Base-by-base conservation (phyloP, 1,140 invertebrate species). In the Apolygus lucorum region DNA sequence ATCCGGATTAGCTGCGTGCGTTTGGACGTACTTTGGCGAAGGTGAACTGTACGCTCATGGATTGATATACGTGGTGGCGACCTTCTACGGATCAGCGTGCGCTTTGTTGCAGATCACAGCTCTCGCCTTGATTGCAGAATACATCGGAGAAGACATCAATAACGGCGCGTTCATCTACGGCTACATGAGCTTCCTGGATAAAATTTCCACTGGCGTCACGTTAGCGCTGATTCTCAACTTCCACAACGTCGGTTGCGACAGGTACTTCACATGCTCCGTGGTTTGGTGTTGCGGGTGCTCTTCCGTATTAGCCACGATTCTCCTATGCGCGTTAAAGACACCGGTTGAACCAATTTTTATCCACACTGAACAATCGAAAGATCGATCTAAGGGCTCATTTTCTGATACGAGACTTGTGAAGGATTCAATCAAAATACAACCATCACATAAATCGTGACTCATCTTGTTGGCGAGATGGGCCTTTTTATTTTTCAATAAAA, bases 141-240 rank as follows among this genome's bases (percentile, higher is more conserved):
- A 96, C 26, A 96, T 98, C 72, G 93, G 92, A 21, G 82, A 86
- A 28, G 90, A 90, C 77, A 90, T 89, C 0, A 86, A 91, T 74
- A 93, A 86, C 73, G 92, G 93, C 21, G 95, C 95, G 52, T 97
- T 97, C 81, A 90, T 98, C 4, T 98, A 95, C 81, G 95, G 95
- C n/a, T 82, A 91, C 26, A 96, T 98, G 94, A 96, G 93, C 81
- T 96, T 98, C 78, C 84, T 87, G 2, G 95, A 98, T 78, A 98
- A 98, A 83, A 77, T 98, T 1, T 87, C 90, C 1, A 91, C 95
- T 81, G 95, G 95, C 13, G 73, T 92, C 14, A 90, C 88, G 67
- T 21, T 59, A 21, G 11, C 11, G 2, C 89, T 96, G 62, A 86
- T 91, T 14, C 11, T 59, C 2, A 72, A 71, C 92, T 59, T 59